Percentiles rank a stretch among this genome's conserved stretches.
phyloP scores from a whole-genome alignment of 2,888 invertebrate species.

The Branchinecta sandiegonensis region DNA sequence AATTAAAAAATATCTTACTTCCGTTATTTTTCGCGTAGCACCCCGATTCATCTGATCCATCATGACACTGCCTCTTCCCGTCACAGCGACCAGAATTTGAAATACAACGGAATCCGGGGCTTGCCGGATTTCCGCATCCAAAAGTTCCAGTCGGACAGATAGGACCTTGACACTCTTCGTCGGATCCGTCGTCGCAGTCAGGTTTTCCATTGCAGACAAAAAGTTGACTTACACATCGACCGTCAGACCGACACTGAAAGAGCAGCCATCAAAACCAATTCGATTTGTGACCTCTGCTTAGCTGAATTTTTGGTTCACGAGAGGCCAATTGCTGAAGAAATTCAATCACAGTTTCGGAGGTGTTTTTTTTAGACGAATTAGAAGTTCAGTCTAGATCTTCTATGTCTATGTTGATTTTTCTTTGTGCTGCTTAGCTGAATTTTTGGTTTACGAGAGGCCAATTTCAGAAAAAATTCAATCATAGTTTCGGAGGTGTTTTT shows the following conservation, averaged over 20 bases:
- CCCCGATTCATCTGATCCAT: constrained; percentile 34
- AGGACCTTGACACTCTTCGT: constrained; percentile 57
- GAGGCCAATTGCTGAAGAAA: no score
- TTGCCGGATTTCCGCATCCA: constrained; percentile 40
- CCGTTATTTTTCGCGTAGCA: constrained; percentile 27
- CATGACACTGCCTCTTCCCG: constrained; percentile 43
- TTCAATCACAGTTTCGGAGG: no score
- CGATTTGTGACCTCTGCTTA: no score
- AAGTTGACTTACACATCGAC: constrained; percentile 80
- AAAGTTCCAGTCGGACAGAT: constrained; percentile 38
- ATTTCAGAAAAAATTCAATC: no score
- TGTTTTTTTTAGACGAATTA: no score
- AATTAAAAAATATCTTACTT: constrained; percentile 11
- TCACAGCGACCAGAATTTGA: constrained; percentile 67
- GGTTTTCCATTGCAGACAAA: constrained; percentile 74
- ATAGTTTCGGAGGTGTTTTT: no score
- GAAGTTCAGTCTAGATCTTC: no score
- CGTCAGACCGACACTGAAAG: constrained; percentile 64
- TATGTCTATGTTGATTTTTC: no score
- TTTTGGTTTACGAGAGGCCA: no score
- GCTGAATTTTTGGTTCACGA: no score
- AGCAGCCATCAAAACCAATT: no score
- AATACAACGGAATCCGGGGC: constrained; percentile 42
- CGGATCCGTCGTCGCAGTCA: constrained; percentile 69
- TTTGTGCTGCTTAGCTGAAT: no score